phyloP scores from a whole-genome alignment of 2,797 vertebrate species.

The Arremon brunneinucha region DNA sequence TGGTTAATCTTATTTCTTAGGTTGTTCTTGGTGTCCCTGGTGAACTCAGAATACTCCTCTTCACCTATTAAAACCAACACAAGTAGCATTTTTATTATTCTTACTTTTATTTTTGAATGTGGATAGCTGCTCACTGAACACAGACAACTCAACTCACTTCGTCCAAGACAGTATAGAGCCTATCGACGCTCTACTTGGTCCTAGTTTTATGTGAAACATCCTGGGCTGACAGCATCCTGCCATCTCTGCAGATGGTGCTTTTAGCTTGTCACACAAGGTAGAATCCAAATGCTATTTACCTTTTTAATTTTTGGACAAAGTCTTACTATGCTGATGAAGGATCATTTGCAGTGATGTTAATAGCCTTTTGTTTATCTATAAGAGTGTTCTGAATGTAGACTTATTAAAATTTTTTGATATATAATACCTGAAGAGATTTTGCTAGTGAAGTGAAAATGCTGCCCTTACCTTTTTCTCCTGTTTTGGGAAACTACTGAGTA shows the following conservation, averaged over 20 bases:
- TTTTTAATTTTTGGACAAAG: neutral
- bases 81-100: neutral
- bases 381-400: neutral
- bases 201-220: neutral
- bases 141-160: neutral
- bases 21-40: neutral
- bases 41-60: neutral
- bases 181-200: neutral
- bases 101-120: neutral
- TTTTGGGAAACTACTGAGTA: neutral
- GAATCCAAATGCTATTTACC: neutral
- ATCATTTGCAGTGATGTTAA: neutral
- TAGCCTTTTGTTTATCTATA: neutral
- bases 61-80: neutral
- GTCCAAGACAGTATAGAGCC: neutral
- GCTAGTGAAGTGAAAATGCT: neutral
- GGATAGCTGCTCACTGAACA: neutral
- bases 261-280: neutral
- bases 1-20: neutral
- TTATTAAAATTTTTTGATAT: neutral
- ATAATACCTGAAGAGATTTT: neutral
- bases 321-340: neutral
- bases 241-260: neutral
- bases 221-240: neutral
- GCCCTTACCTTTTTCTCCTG: neutral